Evolutionary conservation across 2,113 vertebrate genomes (phyloP).

Genomic region (Ahaetulla prasina): DNA sequence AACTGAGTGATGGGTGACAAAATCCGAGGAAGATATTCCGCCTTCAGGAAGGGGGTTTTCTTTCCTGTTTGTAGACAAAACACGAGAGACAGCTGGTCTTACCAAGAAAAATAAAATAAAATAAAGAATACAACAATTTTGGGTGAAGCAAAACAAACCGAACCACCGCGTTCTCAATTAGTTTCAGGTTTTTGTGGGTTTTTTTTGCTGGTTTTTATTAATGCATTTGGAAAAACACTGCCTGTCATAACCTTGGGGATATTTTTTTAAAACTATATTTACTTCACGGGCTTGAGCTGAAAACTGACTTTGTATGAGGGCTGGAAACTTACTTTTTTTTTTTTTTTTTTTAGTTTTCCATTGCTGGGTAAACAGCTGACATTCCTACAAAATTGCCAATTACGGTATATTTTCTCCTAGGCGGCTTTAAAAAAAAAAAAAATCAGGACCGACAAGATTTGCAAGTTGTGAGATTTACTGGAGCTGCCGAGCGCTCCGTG

Average conservation of each 20-base stretch:
- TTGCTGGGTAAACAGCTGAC: constrained; percentile 13
- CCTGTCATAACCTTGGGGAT: neutral
- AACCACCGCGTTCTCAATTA: fast-evolving
- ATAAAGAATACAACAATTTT: neutral
- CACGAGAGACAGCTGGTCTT: constrained; percentile 12
- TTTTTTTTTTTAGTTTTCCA: neutral
- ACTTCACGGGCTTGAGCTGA: neutral
- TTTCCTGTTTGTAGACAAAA: constrained; percentile 13
- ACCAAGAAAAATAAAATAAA: neutral
- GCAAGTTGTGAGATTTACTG: neutral
- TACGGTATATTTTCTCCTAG: neutral
- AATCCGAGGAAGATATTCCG: constrained; percentile 3
- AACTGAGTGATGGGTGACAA: neutral
- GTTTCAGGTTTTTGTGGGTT: neutral
- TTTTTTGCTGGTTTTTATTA: neutral
- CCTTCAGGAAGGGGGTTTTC: neutral
- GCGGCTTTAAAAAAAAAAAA: neutral
- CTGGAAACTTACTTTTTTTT: neutral
- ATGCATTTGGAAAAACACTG: neutral
- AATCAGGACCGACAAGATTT: constrained; percentile 18
- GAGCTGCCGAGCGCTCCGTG: neutral
- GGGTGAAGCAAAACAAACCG: neutral
- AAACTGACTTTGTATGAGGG: neutral
- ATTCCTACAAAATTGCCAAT: constrained; percentile 20
- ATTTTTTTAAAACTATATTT: neutral